A percentile compares a stretch with the other conserved stretches of the same genome.
phyloP scores from a whole-genome alignment of 2,113 vertebrate genomes.

The Spheniscus mendiculus region DNA sequence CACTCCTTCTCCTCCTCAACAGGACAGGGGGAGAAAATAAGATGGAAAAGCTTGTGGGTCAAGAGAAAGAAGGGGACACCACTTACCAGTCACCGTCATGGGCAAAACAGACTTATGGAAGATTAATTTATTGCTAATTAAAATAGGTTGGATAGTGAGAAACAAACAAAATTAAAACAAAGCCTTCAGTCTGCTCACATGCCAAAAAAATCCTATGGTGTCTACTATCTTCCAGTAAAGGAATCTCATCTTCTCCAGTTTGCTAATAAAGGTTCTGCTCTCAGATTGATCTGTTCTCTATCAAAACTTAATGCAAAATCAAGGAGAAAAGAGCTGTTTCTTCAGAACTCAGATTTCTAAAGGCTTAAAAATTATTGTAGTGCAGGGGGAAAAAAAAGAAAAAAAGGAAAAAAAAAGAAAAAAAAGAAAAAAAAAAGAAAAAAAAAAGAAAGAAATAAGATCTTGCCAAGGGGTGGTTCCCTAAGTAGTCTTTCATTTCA shows the following conservation, averaged over 20 bases:
- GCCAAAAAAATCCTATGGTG: background rate
- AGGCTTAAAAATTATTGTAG: background rate
- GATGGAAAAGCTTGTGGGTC: background rate
- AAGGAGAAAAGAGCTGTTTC: background rate
- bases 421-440: background rate
- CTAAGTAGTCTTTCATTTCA: background rate
- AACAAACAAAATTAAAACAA: background rate
- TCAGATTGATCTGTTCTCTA: background rate
- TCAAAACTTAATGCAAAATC: background rate
- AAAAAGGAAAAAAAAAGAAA: background rate
- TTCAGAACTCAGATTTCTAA: background rate
- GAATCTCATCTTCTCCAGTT: background rate
- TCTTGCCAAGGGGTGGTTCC: constrained; percentile 49
- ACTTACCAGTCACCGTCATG: background rate
- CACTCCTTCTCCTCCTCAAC: background rate
- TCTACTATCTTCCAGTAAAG: background rate
- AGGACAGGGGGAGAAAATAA: background rate
- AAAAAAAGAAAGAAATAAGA: background rate
- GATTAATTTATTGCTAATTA: background rate
- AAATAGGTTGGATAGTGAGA: background rate
- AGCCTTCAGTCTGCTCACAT: background rate
- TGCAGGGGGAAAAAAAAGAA: background rate
- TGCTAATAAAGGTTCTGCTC: background rate
- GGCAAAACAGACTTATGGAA: background rate
- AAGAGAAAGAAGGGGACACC: background rate